Conservation (phyloP, 1,140 invertebrate species). For the Babylonia areolata region DNA sequence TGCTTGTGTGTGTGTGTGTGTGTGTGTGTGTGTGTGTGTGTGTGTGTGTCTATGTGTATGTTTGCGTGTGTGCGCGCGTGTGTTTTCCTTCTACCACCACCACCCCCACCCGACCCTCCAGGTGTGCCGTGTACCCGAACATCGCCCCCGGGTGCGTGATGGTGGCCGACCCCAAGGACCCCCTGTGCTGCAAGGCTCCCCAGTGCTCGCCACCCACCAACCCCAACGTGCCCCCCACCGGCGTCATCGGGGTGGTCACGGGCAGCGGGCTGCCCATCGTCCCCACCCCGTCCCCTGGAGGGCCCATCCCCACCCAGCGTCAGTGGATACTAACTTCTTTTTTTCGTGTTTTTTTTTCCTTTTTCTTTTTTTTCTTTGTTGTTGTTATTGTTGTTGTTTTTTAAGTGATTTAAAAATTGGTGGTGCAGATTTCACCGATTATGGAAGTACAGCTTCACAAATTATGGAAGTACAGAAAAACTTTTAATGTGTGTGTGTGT, state of each 20-base stretch:
- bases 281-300: not conserved
- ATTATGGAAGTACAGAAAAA: too few relatives aligned
- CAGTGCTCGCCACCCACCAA: slow-evolving; percentile 53
- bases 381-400: too few relatives aligned
- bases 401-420: too few relatives aligned
- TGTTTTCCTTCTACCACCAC: not conserved
- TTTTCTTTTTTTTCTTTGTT: too few relatives aligned
- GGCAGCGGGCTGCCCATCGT: slow-evolving; percentile 40
- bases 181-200: slow-evolving; percentile 62
- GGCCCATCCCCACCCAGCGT: slow-evolving; percentile 12
- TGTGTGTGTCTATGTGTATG: too few relatives aligned
- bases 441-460: too few relatives aligned
- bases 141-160: slow-evolving; percentile 56
- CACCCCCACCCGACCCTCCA: slow-evolving; percentile 8
- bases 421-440: too few relatives aligned
- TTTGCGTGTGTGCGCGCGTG: not conserved
- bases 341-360: too few relatives aligned
- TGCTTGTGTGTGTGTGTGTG: not conserved
- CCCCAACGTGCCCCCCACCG: slow-evolving; percentile 43
- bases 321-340: too few relatives aligned
- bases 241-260: slow-evolving; percentile 50
- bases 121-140: slow-evolving; percentile 59
- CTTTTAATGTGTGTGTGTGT: too few relatives aligned
- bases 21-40: not conserved
- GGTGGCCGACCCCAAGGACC: slow-evolving; percentile 64